Conservation (phyloP, 2,888 invertebrate species). For the Scotopteryx bipunctaria region DNA sequence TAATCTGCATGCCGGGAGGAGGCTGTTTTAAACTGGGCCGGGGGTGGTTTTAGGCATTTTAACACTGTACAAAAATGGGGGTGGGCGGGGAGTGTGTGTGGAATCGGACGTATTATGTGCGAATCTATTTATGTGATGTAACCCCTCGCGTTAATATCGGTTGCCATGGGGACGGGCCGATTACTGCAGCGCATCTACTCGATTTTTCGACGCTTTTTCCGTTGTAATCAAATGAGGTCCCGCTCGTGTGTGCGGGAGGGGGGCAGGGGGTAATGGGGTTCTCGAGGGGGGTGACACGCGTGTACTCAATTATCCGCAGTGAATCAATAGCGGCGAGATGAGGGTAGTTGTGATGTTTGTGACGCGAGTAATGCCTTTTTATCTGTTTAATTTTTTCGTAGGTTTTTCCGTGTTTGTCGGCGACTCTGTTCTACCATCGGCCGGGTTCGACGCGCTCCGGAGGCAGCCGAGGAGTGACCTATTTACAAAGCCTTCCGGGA, state of each 20-base stretch:
- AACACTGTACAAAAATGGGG: slow-evolving; percentile 80
- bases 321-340: slow-evolving; percentile 83
- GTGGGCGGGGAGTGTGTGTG: slow-evolving; percentile 67
- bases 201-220: slow-evolving; percentile 83
- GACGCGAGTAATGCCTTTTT: slow-evolving; percentile 68
- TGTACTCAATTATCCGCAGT: slow-evolving; percentile 83
- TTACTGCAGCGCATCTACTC: slow-evolving; percentile 80
- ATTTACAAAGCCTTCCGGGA: slow-evolving; percentile 14
- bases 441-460: slow-evolving; percentile 11
- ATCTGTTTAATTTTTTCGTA: slow-evolving; percentile 63
- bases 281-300: slow-evolving; percentile 69
- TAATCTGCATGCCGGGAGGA: slow-evolving; percentile 81
- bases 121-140: slow-evolving; percentile 79
- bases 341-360: slow-evolving; percentile 78
- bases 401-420: slow-evolving; percentile 24
- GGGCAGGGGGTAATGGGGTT: slow-evolving; percentile 38
- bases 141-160: slow-evolving; percentile 76
- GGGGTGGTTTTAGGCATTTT: slow-evolving; percentile 79
- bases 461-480: slow-evolving; percentile 22
- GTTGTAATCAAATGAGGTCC: slow-evolving; percentile 84
- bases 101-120: slow-evolving; percentile 79
- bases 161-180: slow-evolving; percentile 76
- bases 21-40: slow-evolving; percentile 52
- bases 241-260: slow-evolving; percentile 59
- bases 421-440: no score